Conservation (phyloP, 2,797 vertebrate genomes). For the Gouania willdenowi region DNA sequence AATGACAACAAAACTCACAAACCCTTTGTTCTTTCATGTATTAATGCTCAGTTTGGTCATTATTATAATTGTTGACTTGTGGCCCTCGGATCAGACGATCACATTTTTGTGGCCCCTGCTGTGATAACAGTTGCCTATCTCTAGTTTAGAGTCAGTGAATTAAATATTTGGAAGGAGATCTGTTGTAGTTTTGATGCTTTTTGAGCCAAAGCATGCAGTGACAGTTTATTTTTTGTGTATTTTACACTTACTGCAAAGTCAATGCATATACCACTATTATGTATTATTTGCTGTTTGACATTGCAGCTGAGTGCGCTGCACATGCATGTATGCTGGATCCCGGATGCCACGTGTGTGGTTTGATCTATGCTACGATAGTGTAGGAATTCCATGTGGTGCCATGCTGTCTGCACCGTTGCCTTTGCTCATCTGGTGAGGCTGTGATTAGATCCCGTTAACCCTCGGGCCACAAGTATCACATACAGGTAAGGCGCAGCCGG, state of each 20-base stretch:
- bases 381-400: conserved; percentile 62
- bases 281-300: conserved; percentile 5
- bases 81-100: too few relatives aligned
- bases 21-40: too few relatives aligned
- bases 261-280: too few relatives aligned
- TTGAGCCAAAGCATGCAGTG: not conserved
- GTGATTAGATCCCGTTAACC: conserved; percentile 67
- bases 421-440: conserved; percentile 61
- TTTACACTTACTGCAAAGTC: too few relatives aligned
- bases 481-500: conserved; percentile 44
- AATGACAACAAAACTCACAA: too few relatives aligned
- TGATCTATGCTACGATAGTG: conserved; percentile 43
- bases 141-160: too few relatives aligned
- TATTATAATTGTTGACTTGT: too few relatives aligned
- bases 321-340: conserved; percentile 12
- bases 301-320: conserved; percentile 1
- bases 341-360: conserved; percentile 35
- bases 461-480: conserved; percentile 44
- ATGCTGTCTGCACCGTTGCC: conserved; percentile 51
- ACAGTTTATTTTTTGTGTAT: too few relatives aligned
- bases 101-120: too few relatives aligned
- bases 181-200: not conserved
- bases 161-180: too few relatives aligned
- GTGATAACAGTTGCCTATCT: too few relatives aligned
- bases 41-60: too few relatives aligned